Evolutionary conservation across 2,888 invertebrate genomes (phyloP).

Genomic region (Ganaspis brasiliensis): DNA sequence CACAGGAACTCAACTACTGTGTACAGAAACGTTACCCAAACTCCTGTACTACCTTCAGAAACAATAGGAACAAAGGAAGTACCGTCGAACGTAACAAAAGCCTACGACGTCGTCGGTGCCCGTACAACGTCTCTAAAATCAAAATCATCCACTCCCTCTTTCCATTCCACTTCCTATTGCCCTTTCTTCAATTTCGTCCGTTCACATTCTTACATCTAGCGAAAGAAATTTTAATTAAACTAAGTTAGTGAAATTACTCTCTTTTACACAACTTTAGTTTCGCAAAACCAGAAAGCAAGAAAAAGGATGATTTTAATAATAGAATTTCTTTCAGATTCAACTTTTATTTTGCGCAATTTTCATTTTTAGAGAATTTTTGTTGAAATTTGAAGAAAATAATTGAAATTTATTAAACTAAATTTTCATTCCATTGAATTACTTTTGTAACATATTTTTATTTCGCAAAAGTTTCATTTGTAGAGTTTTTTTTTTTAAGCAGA

Average conservation of each 20-base stretch:
- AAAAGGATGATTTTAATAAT: too few relatives aligned
- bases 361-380: too few relatives aligned
- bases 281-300: too few relatives aligned
- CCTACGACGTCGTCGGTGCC: slow-evolving; percentile 62
- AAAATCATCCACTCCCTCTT: slow-evolving; percentile 57
- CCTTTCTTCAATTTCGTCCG: slow-evolving; percentile 1
- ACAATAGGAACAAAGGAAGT: slow-evolving; percentile 60
- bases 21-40: slow-evolving; percentile 57
- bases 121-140: slow-evolving; percentile 61
- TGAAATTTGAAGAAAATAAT: too few relatives aligned
- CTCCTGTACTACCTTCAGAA: slow-evolving; percentile 56
- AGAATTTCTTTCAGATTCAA: too few relatives aligned
- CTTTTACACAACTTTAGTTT: too few relatives aligned
- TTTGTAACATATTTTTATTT: too few relatives aligned
- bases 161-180: slow-evolving; percentile 46
- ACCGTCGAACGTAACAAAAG: slow-evolving; percentile 62
- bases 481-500: too few relatives aligned
- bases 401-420: too few relatives aligned
- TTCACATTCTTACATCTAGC: not conserved
- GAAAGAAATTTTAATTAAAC: not conserved
- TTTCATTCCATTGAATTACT: too few relatives aligned
- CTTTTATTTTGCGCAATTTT: too few relatives aligned
- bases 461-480: too few relatives aligned
- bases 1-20: slow-evolving; percentile 57
- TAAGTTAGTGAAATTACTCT: not conserved